Evolutionary conservation across 2,888 invertebrate genomes (phyloP), one percentile per base, ranked within the genome.

Genomic region (Leucophenga maculata): DNA sequence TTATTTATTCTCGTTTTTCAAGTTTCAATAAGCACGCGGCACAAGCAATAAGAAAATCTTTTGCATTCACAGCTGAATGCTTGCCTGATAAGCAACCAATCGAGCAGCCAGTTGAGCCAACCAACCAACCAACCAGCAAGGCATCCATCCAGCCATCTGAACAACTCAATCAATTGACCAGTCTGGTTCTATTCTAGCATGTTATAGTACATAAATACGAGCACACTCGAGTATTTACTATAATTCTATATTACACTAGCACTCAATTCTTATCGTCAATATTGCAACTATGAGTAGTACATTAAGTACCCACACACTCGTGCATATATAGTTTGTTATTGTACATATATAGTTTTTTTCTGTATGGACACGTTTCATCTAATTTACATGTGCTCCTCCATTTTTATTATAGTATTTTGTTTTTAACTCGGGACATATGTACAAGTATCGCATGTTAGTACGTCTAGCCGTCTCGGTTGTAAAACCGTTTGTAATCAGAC

Each of bases 401-500:
- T 8, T 11, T 39, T 6, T 9, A 39, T 11, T 39, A 39, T 71
- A 74, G 67, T 71, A 71, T 71, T 55, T 8, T 22, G 16, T 6
- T 22, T 55, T 6, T 31, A 13, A 57, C 6, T 22, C 11, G 16
- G 11, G 18, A 26, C 46, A 48, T 22, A 22, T 46, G 22, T 20
- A 64, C 18, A 20, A 46, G 60, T 31, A 26, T 26, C 26, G 26
- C 4, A 26, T 26, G 26, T 26, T 3, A 26, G 26, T 26, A 67
- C 64, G 79, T 79, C 80, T 79, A 75, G 80, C 79, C 80, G 77
- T 74, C 72, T 74, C 69, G 73, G 75, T 75, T 72, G 64, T 73
- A 65, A 75, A 68, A 71, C 31, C 71, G 71, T 73, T 73, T 73
- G 71, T 71, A 65, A 68, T 65, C 71, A 65, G 70, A 62, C 68